Percentiles rank a stretch among this genome's conserved stretches.
Evolutionary conservation across 2,888 invertebrate species (phyloP).

Genomic region (Noctua janthe): DNA sequence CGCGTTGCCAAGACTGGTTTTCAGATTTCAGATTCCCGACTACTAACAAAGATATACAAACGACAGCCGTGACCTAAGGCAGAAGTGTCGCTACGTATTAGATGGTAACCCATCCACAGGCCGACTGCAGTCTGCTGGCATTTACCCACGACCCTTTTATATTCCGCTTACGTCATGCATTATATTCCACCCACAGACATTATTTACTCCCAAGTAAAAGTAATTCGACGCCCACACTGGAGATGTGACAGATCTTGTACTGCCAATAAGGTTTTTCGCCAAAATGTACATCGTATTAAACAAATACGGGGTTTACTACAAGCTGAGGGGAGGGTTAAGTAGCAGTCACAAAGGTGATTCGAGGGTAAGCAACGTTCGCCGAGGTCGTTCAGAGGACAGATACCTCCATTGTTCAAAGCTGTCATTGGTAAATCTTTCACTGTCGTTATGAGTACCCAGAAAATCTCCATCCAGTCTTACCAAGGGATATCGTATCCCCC

Average conservation of each 20-base stretch:
- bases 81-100: no score
- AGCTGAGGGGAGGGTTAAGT: neutral
- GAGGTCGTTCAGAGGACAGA: neutral
- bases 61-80: no score
- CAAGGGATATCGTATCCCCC: no score
- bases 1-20: no score
- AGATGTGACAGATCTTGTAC: neutral
- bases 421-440: neutral
- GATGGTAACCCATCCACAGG: no score
- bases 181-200: constrained; percentile 1
- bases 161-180: neutral
- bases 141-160: neutral
- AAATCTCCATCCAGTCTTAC: no score
- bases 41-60: no score
- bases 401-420: neutral
- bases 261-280: neutral
- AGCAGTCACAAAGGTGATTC: neutral
- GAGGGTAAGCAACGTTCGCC: neutral
- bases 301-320: neutral
- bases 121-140: no score
- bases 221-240: neutral
- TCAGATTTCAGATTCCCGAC: no score
- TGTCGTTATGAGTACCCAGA: neutral
- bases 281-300: constrained; percentile 3
- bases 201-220: neutral